Base-by-base conservation (phyloP, 2,888 invertebrate species). In the Tiliacea citrago region DNA sequence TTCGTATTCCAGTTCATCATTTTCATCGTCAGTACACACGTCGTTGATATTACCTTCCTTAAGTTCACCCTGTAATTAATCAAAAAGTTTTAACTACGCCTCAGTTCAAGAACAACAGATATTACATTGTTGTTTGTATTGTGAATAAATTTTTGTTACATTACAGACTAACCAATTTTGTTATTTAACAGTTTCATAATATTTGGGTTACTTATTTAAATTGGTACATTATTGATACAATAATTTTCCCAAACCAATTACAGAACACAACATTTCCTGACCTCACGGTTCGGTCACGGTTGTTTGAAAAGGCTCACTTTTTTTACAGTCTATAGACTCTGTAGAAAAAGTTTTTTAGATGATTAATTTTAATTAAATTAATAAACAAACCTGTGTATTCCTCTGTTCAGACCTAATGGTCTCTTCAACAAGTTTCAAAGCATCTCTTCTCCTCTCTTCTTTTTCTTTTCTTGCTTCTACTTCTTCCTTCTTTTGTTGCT, bases 1-100 rank as follows among this genome's bases (percentile, higher is more conserved):
- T 93, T 99, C 99, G 90, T 99, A 99, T 90, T 99, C 99, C 13
- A 99, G 97, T 92, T 99, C 99, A 89, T 99, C 99, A 90, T 99
- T 99, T 91, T 99, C 99, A 92, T 99, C 99, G 85, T 99, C 99
- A 0, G 99, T 99, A 90, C 98, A 98, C 2, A 99, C 98, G 91
- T 99, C 98, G 83, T 98, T 97, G 8, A 99, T 97, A 87, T 98
- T 97, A 5, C 98, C 98, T 93, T 98, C 98, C 88, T 97, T 97
- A 81, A 97, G 97, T 90, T 98, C 97, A 75, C 97, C 97, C 96
- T 97, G 87, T n/a, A 91, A 85, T 45, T 35, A 21, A 70, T 71
- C 1, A 35, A 70, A 61, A 12, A 42, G 7, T 42, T 42, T 21
- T 4, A 47, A 47, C 2, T 21, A 49, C 1, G 5, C 29, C 29